A percentile compares a stretch with the other conserved stretches of the same genome.
Evolutionary conservation across 2,888 invertebrate species (phyloP).

Genomic region (Acrobasis suavella): DNA sequence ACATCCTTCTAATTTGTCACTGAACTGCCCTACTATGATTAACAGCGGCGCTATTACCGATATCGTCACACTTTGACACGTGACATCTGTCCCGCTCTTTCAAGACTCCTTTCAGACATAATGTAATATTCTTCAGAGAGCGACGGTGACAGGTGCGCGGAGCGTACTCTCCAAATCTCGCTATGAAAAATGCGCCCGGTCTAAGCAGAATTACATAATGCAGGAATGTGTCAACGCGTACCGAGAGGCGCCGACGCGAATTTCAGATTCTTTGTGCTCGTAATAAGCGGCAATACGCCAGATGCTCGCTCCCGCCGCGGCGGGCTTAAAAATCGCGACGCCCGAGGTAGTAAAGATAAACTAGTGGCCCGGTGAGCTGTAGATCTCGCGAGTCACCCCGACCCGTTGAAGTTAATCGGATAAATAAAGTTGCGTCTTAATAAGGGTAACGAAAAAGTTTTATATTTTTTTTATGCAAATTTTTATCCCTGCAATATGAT

Average conservation of each 20-base stretch:
- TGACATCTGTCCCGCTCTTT: slow-evolving; percentile 25
- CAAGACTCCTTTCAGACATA: slow-evolving; percentile 59
- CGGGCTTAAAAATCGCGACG: slow-evolving; percentile 18
- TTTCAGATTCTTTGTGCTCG: slow-evolving; percentile 69
- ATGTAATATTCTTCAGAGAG: slow-evolving; percentile 72
- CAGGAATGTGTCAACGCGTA: slow-evolving; percentile 67
- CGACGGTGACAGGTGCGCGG: slow-evolving; percentile 67
- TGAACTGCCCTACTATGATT: slow-evolving; percentile 38
- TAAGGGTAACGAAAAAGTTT: too few species aligned
- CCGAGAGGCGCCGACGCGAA: slow-evolving; percentile 36
- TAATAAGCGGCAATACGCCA: slow-evolving; percentile 67
- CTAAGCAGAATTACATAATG: slow-evolving; percentile 67
- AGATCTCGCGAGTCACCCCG: too few species aligned
- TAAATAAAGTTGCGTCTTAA: too few species aligned
- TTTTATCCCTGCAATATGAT: too few species aligned
- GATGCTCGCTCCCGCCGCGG: slow-evolving; percentile 43
- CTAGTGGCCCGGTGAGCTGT: too few species aligned
- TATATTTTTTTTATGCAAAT: too few species aligned
- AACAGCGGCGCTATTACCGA: slow-evolving; percentile 43
- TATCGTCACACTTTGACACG: slow-evolving; percentile 18
- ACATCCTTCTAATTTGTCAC: background rate
- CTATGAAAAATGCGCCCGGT: slow-evolving; percentile 70
- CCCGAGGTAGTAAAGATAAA: background rate
- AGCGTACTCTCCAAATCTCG: slow-evolving; percentile 62
- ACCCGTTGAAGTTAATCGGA: too few species aligned